Evolutionary conservation across 2,113 vertebrate species (phyloP).

Genomic region (Genyomyrus donnyi): DNA sequence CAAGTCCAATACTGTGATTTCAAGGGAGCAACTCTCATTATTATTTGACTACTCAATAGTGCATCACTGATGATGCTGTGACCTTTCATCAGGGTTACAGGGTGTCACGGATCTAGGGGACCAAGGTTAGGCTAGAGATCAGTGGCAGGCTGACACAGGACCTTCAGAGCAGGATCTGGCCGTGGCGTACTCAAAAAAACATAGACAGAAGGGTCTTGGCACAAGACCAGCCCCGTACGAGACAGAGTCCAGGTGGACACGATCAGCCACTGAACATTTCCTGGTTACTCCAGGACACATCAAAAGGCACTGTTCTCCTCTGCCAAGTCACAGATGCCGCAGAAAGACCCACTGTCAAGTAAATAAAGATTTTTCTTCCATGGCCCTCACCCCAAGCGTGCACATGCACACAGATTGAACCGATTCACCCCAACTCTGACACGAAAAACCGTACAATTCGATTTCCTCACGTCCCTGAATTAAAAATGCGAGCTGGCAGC

Average conservation of each 20-base stretch:
- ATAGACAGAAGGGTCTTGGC: neutral
- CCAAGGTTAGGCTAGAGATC: neutral
- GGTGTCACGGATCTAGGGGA: neutral
- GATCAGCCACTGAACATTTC: neutral
- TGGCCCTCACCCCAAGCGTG: neutral
- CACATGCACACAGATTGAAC: neutral
- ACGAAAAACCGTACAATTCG: neutral
- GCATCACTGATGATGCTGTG: neutral
- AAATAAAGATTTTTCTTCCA: neutral
- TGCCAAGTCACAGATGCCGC: slow-evolving; percentile 29
- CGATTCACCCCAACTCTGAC: neutral
- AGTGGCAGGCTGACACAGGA: neutral
- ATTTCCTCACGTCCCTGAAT: slow-evolving; percentile 5
- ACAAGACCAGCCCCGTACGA: neutral
- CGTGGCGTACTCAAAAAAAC: neutral
- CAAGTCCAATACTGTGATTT: neutral
- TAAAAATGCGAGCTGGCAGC: neutral
- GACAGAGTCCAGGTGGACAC: neutral
- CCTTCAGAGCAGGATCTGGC: neutral
- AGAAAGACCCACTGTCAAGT: neutral
- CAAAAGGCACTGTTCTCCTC: slow-evolving; percentile 39
- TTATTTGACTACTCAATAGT: neutral
- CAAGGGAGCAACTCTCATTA: neutral
- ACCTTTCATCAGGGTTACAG: neutral
- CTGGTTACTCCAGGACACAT: slow-evolving; percentile 16